Evolutionary conservation across 2,888 invertebrate species (phyloP).

Genomic region (Corbicula japonica): DNA sequence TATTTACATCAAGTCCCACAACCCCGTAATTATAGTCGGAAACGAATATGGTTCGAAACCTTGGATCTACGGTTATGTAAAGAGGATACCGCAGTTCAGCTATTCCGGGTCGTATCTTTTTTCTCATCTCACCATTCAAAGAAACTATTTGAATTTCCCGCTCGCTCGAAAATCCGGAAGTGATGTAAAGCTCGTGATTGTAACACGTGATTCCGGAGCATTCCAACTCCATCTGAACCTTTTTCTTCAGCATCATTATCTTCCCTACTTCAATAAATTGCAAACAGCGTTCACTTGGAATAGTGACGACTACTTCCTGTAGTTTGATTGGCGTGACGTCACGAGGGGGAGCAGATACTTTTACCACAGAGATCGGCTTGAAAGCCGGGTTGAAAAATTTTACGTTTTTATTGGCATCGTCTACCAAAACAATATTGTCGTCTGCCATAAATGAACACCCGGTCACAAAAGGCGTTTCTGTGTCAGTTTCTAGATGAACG

Average conservation of each 20-base stretch:
- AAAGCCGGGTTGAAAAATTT: slow-evolving; percentile 49
- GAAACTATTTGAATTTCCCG: slow-evolving; percentile 59
- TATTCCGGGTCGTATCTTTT: slow-evolving; percentile 56
- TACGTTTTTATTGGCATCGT: slow-evolving; percentile 59
- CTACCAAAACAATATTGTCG: slow-evolving; percentile 52
- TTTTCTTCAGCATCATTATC: slow-evolving; percentile 38
- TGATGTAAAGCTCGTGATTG: slow-evolving; percentile 60
- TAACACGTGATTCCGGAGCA: slow-evolving; percentile 62
- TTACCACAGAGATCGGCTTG: slow-evolving; percentile 32
- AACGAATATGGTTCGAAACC: slow-evolving; percentile 54
- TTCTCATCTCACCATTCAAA: slow-evolving; percentile 50
- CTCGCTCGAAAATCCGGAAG: slow-evolving; percentile 61
- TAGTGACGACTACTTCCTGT: slow-evolving; percentile 46
- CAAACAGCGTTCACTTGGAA: slow-evolving; percentile 52
- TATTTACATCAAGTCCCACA: slow-evolving; percentile 53
- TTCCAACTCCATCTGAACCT: slow-evolving; percentile 55
- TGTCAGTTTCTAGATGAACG: slow-evolving; percentile 44
- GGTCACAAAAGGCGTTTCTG: slow-evolving; percentile 58
- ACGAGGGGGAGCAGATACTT: slow-evolving; percentile 52
- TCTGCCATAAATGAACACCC: slow-evolving; percentile 61
- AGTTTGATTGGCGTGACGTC: slow-evolving; percentile 47
- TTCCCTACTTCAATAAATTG: slow-evolving; percentile 58
- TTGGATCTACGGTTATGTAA: slow-evolving; percentile 54
- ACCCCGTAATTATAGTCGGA: slow-evolving; percentile 66
- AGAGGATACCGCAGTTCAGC: slow-evolving; percentile 63